Conservation (phyloP, 2,113 vertebrate genomes). For the Plecturocebus donacophilus region DNA sequence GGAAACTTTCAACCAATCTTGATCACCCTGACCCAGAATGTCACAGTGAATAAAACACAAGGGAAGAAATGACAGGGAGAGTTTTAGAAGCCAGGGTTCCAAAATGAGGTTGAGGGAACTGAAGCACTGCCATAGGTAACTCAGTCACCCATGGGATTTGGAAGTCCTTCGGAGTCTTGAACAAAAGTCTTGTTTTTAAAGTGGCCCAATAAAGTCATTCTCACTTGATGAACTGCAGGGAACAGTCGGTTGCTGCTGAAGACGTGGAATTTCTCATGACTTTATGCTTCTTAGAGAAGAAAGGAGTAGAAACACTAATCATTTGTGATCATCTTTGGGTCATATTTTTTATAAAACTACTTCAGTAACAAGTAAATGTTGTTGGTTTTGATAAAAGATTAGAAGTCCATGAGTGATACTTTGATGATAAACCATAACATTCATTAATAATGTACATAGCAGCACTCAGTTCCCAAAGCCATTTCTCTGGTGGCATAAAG, state of each 20-base stretch:
- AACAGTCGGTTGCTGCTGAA: not conserved
- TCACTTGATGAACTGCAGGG: not conserved
- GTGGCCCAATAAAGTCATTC: not conserved
- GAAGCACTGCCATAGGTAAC: not conserved
- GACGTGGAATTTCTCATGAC: not conserved
- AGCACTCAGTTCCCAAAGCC: not conserved
- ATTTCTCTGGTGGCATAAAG: not conserved
- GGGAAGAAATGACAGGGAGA: not conserved
- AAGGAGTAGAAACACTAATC: not conserved
- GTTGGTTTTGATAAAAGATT: conserved; percentile 61
- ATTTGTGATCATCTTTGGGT: not conserved
- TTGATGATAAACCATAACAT: conserved; percentile 42
- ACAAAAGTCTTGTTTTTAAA: not conserved
- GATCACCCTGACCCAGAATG: not conserved
- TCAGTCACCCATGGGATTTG: not conserved
- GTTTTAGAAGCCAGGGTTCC: not conserved
- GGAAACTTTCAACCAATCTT: not conserved
- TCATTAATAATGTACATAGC: not conserved
- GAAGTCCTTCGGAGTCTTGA: not conserved
- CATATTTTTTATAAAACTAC: conserved; percentile 35
- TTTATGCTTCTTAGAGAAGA: not conserved
- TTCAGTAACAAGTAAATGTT: conserved; percentile 15
- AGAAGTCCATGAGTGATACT: conserved; percentile 62
- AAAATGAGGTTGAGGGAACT: not conserved
- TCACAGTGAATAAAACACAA: not conserved